These are phyloP conservation scores for Ceyx melanurus DNA, from an alignment of 2,113 vertebrate genomes.

Conservation along the genomic window DNA sequence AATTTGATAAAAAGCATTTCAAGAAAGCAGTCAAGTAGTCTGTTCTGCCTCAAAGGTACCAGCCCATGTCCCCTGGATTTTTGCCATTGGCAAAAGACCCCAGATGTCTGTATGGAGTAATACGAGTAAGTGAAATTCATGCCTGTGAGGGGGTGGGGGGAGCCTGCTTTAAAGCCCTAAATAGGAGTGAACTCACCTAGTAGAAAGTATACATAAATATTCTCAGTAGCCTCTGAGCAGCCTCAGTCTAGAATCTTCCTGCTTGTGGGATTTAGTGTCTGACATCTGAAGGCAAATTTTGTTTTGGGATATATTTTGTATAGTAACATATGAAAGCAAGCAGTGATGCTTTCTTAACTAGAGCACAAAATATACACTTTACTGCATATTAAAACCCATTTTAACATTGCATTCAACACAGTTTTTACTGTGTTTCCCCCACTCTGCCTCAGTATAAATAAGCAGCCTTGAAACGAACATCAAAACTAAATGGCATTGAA, in stretches of 20 bases:
- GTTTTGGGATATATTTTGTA: neutral
- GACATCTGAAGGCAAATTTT: neutral
- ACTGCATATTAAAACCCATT: slow-evolving; percentile 10
- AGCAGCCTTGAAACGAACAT: slow-evolving; percentile 78
- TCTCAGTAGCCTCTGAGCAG: neutral
- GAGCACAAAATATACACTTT: neutral
- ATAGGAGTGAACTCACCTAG: neutral
- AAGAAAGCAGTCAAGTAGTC: neutral
- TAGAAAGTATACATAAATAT: neutral
- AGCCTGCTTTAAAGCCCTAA: neutral
- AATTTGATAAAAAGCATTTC: slow-evolving; percentile 23
- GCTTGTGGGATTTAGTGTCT: neutral
- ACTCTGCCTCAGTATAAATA: slow-evolving; percentile 68
- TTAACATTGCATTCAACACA: slow-evolving; percentile 36
- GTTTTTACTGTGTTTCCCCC: slow-evolving; percentile 40
- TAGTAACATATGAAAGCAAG: neutral
- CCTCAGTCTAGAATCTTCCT: neutral
- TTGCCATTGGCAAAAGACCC: neutral
- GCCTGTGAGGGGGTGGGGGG: neutral
- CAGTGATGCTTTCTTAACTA: neutral
- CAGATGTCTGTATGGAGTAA: neutral
- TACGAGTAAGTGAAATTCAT: neutral
- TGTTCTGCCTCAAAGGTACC: neutral
- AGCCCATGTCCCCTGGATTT: neutral
- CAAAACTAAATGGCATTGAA: slow-evolving; percentile 79